phyloP scores from a whole-genome alignment of 2,888 invertebrate species.

The Polyommatus icarus region DNA sequence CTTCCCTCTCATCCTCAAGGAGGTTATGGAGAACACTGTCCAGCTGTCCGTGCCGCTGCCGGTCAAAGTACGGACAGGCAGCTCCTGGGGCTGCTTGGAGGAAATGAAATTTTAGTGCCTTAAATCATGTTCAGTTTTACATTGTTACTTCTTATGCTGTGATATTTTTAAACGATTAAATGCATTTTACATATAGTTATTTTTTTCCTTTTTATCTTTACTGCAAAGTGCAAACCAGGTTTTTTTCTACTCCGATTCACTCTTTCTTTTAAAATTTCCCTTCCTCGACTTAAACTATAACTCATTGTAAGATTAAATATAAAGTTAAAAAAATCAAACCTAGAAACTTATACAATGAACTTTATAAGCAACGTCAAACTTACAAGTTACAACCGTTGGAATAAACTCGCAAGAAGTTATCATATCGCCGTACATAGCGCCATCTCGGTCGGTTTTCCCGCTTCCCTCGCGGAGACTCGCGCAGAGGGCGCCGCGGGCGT shows the following conservation, averaged over 20 bases:
- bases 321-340: too few species aligned
- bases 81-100: conserved; percentile 86
- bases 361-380: conserved; percentile 26
- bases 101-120: conserved; percentile 46
- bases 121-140: background rate
- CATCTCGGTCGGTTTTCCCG: conserved; percentile 66
- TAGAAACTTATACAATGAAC: too few species aligned
- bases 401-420: background rate
- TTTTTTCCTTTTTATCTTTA: too few species aligned
- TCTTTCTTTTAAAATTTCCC: too few species aligned
- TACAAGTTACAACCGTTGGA: background rate
- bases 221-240: too few species aligned
- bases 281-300: background rate
- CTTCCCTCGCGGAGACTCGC: conserved; percentile 58
- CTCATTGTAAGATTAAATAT: too few species aligned
- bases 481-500: conserved; percentile 54
- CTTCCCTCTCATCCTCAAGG: conserved; percentile 84
- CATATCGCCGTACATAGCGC: conserved; percentile 50
- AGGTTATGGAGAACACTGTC: conserved; percentile 90
- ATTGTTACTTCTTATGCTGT: conserved; percentile 39
- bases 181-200: conserved; percentile 36
- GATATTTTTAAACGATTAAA: conserved; percentile 48
- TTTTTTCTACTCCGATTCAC: too few species aligned
- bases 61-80: conserved; percentile 91
- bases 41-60: conserved; percentile 89